Percentiles rank a stretch among this genome's conserved stretches.
Evolutionary conservation across 2,113 vertebrate genomes (phyloP).

Genomic region (Argyrosomus japonicus): DNA sequence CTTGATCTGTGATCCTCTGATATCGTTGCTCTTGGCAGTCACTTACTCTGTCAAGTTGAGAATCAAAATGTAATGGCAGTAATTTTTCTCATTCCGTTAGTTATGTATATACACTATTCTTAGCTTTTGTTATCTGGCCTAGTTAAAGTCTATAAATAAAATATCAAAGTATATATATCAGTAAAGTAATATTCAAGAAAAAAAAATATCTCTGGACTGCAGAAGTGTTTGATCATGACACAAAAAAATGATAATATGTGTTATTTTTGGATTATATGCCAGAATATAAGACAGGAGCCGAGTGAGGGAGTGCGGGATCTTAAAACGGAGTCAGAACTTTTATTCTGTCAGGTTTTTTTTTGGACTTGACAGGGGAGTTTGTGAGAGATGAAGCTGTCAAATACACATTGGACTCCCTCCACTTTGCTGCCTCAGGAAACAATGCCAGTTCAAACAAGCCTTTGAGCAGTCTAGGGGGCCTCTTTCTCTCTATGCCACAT

Average conservation of each 20-base stretch:
- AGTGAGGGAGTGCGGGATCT: constrained; percentile 31
- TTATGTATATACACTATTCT: constrained; percentile 16
- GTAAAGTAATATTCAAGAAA: constrained; percentile 23
- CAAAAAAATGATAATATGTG: constrained; percentile 23
- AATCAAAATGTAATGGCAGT: constrained; percentile 31
- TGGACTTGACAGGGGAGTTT: constrained; percentile 37
- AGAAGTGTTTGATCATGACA: constrained; percentile 55
- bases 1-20: constrained; percentile 35
- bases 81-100: constrained; percentile 5
- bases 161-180: constrained; percentile 50
- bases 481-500: constrained; percentile 47
- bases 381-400: constrained; percentile 72
- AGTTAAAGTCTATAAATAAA: constrained; percentile 66
- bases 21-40: constrained; percentile 43
- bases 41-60: constrained; percentile 36
- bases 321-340: constrained; percentile 59
- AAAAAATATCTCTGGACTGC: constrained; percentile 27
- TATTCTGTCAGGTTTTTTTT: constrained; percentile 50
- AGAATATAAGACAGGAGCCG: constrained; percentile 39
- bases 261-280: constrained; percentile 69
- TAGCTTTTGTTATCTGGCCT: constrained; percentile 55
- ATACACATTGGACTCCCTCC: constrained; percentile 69
- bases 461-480: constrained; percentile 71
- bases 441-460: constrained; percentile 77
- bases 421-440: constrained; percentile 77